Base-by-base conservation (phyloP, 2,113 vertebrate genomes). In the Marcusenius ussheri region DNA sequence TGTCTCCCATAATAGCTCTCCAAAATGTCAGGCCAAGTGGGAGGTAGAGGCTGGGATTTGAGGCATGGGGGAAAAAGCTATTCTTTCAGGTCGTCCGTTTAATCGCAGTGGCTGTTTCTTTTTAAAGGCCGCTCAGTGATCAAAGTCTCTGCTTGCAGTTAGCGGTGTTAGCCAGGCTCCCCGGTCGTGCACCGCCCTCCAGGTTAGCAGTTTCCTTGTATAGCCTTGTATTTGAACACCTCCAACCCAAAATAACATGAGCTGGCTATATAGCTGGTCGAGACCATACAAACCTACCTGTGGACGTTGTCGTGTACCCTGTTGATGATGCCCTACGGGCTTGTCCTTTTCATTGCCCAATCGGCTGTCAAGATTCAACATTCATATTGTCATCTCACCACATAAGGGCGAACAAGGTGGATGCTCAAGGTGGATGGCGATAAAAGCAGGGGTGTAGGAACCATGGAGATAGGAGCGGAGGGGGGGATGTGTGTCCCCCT, bases 11-110 rank as follows among this genome's bases (percentile, higher is more conserved):
- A 91, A 91, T 88, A 74, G 89, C 87, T 47, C 53, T 86, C 70
- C 50, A 77, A 88, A 91, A 91, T 91, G 91, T 85, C 89, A 90
- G 58, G 80, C 77, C 62, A 27, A 74, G 46, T 80, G 77, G 91
- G 56, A 89, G 80, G 19, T 27, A 74, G 21, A 2, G 47, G 39
- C 5, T 31, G 17, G 11, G 39, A 47, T 31, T 88, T 6, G 49
- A 56, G 27, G 19, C 70, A 19, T 39, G 17, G 53, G 31, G 46
- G 51, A 19, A 8, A 42, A 49, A 50, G 62, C 88, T 45, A 49
- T 42, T 80, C 66, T 80, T 35, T 46, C 49, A 35, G 66, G 8
- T 27, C 4, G 47, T 70, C 88, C 42, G 3, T 24, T 47, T 84
- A 11, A 47, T 47, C 42, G 8, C 42, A 24, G 39, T 42, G 39